Percentiles rank a stretch among this genome's conserved stretches.
Conservation (phyloP, 2,888 invertebrate genomes). For the Hyalella azteca region DNA sequence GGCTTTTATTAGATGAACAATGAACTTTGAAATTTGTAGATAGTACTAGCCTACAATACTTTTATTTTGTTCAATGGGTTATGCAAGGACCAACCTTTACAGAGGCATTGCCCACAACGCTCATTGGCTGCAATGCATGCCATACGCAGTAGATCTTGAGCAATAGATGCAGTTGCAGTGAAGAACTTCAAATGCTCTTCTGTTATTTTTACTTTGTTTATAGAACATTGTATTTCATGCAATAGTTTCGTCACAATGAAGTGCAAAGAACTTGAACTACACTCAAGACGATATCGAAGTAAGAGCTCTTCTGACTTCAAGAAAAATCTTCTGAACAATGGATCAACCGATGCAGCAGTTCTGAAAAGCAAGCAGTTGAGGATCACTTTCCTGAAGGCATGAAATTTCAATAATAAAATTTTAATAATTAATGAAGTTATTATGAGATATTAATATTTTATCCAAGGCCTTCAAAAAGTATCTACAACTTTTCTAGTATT, state of each 20-base stretch:
- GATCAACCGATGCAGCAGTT: not conserved
- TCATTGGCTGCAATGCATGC: not conserved
- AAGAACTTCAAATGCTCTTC: not conserved
- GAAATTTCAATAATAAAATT: not conserved
- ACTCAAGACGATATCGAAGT: not conserved
- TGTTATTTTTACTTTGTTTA: not conserved
- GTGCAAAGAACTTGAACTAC: not conserved
- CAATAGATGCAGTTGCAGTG: not conserved
- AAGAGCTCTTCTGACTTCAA: not conserved
- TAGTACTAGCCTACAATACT: not conserved
- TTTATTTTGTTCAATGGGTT: not conserved
- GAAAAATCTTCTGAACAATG: not conserved
- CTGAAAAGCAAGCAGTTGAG: constrained; percentile 2
- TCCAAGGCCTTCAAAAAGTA: not conserved
- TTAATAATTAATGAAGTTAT: not conserved
- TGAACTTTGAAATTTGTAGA: not conserved
- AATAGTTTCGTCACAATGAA: not conserved
- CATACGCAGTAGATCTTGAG: not conserved
- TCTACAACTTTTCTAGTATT: not conserved
- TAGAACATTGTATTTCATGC: not conserved
- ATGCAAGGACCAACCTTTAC: not conserved
- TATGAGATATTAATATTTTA: not conserved
- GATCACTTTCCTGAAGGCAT: no score
- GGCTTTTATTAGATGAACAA: not conserved
- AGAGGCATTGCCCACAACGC: not conserved